A percentile compares a stretch with the other conserved stretches of the same genome.
phyloP scores from a whole-genome alignment of 2,797 vertebrate species.

The Chelonia mydas region DNA sequence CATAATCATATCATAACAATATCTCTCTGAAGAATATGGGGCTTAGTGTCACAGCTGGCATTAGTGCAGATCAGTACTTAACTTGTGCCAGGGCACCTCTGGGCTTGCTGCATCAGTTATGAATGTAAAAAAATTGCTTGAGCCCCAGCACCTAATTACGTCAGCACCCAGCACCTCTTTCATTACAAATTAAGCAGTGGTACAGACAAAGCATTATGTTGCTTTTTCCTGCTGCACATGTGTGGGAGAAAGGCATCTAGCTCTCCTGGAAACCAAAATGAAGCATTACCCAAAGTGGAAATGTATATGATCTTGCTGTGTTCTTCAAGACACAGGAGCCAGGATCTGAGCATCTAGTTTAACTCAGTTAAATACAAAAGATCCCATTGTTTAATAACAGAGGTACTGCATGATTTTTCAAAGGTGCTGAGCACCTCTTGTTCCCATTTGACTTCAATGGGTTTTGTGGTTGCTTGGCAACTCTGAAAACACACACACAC shows the following conservation, averaged over 20 bases:
- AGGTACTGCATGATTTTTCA: neutral
- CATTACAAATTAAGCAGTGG: neutral
- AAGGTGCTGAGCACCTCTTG: slow-evolving; percentile 33
- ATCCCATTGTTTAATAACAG: neutral
- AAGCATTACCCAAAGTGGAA: neutral
- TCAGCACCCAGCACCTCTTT: too few relatives aligned
- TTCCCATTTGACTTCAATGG: slow-evolving; percentile 42
- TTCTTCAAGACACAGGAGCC: neutral
- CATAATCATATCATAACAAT: too few relatives aligned
- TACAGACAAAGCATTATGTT: neutral
- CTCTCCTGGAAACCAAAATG: neutral
- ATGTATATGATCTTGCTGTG: neutral
- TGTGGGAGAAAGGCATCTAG: neutral
- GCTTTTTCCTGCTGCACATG: neutral
- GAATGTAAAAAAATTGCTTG: too few relatives aligned
- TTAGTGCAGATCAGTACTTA: too few relatives aligned
- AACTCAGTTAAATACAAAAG: neutral
- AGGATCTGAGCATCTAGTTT: slow-evolving; percentile 17
- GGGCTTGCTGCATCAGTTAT: too few relatives aligned
- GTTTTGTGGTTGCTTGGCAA: slow-evolving; percentile 62
- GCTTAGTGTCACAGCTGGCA: too few relatives aligned
- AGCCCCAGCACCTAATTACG: too few relatives aligned
- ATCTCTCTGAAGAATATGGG: too few relatives aligned
- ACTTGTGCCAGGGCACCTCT: too few relatives aligned
- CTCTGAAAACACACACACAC: slow-evolving; percentile 4